A percentile compares a stretch with the other conserved stretches of the same genome.
phyloP scores from a whole-genome alignment of 2,888 invertebrate species.

The Idaea straminata region DNA sequence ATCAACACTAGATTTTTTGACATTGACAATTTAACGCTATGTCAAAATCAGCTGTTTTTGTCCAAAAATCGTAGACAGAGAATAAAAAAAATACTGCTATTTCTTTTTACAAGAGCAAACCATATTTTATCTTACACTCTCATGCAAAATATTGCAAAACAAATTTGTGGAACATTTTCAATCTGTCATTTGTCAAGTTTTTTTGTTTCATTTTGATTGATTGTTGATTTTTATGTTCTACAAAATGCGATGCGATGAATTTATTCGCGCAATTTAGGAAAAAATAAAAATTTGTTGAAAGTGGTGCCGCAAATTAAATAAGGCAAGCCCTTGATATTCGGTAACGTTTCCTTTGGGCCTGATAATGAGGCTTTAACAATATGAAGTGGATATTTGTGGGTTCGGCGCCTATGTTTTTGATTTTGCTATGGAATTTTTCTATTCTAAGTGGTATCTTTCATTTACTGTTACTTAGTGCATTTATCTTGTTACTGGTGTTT shows the following conservation, averaged over 20 bases:
- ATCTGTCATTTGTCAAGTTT: background rate
- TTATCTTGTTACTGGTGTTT: conserved; percentile 52
- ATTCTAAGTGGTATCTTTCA: conserved; percentile 53
- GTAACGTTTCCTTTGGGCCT: background rate
- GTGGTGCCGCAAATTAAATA: background rate
- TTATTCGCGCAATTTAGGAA: background rate
- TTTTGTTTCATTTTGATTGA: background rate
- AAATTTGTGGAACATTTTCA: background rate
- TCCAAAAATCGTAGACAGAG: background rate
- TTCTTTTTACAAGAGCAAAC: no score
- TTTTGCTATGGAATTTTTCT: conserved; percentile 59
- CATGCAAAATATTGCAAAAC: background rate
- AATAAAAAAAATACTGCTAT: no score
- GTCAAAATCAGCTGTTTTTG: background rate
- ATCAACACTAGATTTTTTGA: no score
- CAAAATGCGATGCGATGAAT: background rate
- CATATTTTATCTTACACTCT: background rate
- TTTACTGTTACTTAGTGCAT: conserved; percentile 50
- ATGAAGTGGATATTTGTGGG: conserved; percentile 56
- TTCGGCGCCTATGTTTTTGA: conserved; percentile 47
- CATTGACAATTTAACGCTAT: background rate
- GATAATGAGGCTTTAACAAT: conserved; percentile 19
- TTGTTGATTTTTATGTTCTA: background rate
- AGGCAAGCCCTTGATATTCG: background rate
- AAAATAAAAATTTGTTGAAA: background rate